A percentile compares a stretch with the other conserved stretches of the same genome.
Conservation (phyloP, 2,797 vertebrate genomes). For the Mycteria americana region DNA sequence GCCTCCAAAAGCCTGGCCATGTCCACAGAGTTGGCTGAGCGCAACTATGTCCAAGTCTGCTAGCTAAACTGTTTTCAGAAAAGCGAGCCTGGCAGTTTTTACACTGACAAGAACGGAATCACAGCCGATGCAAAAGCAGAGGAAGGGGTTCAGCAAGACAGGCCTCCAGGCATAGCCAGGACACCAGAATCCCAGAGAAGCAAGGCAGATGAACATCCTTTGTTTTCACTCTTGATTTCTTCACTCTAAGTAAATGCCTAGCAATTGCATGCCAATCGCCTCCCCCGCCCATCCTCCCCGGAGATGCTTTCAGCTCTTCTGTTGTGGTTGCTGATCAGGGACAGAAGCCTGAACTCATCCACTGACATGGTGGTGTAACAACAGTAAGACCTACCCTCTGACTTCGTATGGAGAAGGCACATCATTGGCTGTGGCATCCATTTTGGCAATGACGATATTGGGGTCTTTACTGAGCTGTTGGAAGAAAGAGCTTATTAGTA, state of each 20-base stretch:
- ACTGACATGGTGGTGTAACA: rapidly evolving
- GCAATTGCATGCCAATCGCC: not conserved
- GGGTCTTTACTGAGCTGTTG: slow-evolving; percentile 86
- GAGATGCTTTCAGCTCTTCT: not conserved
- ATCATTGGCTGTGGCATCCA: slow-evolving; percentile 98
- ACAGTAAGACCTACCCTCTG: slow-evolving; percentile 84
- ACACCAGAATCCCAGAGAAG: not conserved
- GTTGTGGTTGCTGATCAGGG: not conserved
- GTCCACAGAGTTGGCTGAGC: not conserved
- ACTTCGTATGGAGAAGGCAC: slow-evolving; percentile 96
- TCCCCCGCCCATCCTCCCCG: not conserved
- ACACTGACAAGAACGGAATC: not conserved
- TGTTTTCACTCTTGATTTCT: not conserved
- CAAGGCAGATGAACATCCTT: not conserved
- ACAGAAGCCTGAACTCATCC: not conserved
- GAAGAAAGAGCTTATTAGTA: slow-evolving; percentile 7
- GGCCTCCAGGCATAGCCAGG: not conserved
- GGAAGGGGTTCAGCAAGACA: not conserved
- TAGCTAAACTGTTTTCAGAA: not conserved
- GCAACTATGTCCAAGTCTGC: not conserved
- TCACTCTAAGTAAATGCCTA: not conserved
- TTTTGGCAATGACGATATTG: slow-evolving; percentile 94
- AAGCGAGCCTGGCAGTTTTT: not conserved
- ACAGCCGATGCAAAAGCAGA: not conserved
- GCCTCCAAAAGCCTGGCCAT: not conserved